Conservation (phyloP, 2,888 invertebrate genomes). For the Zygaena filipendulae region DNA sequence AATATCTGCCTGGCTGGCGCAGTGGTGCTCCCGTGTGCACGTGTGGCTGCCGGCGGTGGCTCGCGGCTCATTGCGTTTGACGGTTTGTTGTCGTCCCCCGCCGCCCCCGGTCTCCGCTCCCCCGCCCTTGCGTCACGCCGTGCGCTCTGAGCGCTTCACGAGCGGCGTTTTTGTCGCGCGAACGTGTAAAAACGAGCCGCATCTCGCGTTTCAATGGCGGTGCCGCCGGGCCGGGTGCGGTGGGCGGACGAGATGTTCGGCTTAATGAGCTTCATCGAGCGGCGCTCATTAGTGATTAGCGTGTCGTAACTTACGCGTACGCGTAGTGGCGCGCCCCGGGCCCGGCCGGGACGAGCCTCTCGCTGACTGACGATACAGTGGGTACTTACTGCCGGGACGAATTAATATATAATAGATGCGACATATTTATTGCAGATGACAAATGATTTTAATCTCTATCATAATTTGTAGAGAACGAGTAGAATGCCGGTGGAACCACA, state of each 20-base stretch:
- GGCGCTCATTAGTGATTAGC: constrained; percentile 25
- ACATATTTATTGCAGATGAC: too few species aligned
- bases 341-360: not conserved
- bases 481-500: too few species aligned
- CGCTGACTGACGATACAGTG: not conserved
- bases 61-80: constrained; percentile 25
- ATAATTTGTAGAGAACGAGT: too few species aligned
- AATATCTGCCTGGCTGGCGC: too few species aligned
- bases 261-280: constrained; percentile 24
- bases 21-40: constrained; percentile 15
- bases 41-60: constrained; percentile 9
- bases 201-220: constrained; percentile 26
- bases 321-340: constrained; percentile 10
- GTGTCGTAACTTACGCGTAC: constrained; percentile 11
- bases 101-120: constrained; percentile 1
- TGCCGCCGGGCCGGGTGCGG: constrained; percentile 19
- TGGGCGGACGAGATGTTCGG: constrained; percentile 26
- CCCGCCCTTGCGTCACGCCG: not conserved
- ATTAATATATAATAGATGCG: too few species aligned
- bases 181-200: constrained; percentile 1
- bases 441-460: too few species aligned
- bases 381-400: too few species aligned
- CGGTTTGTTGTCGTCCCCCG: constrained; percentile 30
- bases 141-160: not conserved
- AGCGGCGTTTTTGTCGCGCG: constrained; percentile 26